Conservation (phyloP, 1,140 invertebrate genomes). For the Papilio glaucus region DNA sequence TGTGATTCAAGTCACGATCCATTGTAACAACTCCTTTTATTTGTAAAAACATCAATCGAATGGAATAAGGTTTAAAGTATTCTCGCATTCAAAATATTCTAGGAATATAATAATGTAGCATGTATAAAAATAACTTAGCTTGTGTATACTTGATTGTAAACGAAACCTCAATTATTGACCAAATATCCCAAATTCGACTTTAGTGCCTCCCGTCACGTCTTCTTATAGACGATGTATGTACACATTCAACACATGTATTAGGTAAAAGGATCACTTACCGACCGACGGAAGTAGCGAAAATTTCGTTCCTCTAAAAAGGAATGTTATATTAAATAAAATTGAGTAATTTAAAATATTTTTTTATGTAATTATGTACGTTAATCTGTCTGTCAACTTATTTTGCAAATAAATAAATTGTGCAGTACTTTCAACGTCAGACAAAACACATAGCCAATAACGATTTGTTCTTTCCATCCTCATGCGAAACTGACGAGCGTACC, state of each 20-base stretch:
- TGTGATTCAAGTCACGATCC: neutral
- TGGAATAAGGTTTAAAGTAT: neutral
- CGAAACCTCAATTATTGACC: neutral
- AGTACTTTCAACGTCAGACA: too few species aligned
- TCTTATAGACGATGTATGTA: neutral
- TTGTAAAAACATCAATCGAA: neutral
- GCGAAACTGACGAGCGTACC: too few species aligned
- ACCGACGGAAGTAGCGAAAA: neutral
- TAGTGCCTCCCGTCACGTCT: neutral
- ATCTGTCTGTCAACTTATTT: too few species aligned
- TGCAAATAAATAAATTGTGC: too few species aligned
- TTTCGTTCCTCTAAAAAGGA: neutral
- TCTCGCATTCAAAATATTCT: neutral
- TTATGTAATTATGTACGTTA: too few species aligned
- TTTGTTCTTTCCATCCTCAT: too few species aligned
- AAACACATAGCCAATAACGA: too few species aligned
- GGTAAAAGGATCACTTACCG: neutral
- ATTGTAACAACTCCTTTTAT: neutral
- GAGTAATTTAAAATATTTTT: too few species aligned
- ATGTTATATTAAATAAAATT: too few species aligned
- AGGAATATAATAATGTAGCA: neutral
- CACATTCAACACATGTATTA: neutral
- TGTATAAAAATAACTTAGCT: neutral
- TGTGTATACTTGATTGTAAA: neutral
- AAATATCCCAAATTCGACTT: constrained; percentile 8